phyloP scores from a whole-genome alignment of 2,113 vertebrate species.

The Prunella fulvescens region DNA sequence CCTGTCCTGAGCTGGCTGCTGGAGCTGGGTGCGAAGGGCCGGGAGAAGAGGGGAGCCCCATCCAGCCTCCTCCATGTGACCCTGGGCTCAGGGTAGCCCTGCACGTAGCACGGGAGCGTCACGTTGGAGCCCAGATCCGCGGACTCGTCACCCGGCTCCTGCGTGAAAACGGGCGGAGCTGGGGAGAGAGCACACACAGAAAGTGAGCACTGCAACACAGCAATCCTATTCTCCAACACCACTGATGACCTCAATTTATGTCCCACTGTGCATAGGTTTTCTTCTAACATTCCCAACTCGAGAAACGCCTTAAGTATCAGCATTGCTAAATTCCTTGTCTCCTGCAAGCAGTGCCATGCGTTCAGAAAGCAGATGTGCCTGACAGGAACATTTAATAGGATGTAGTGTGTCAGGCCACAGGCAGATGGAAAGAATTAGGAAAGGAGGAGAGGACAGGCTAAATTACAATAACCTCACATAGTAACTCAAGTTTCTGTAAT shows the following conservation, averaged over 20 bases:
- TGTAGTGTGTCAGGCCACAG: background rate
- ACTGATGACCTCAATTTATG: fast-evolving
- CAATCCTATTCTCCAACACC: background rate
- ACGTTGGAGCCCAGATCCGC: slow-evolving; percentile 86
- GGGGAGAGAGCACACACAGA: background rate
- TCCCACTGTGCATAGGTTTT: background rate
- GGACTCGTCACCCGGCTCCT: slow-evolving; percentile 79
- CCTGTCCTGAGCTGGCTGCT: slow-evolving; percentile 77
- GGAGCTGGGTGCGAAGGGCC: slow-evolving; percentile 68
- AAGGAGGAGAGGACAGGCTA: background rate
- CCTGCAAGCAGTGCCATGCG: background rate
- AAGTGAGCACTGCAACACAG: background rate
- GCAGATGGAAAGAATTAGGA: background rate
- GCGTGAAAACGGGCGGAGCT: slow-evolving; percentile 87
- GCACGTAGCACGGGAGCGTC: slow-evolving; percentile 80
- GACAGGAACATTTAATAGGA: background rate
- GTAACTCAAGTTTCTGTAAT: background rate
- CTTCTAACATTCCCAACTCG: background rate
- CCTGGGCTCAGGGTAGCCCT: slow-evolving; percentile 86
- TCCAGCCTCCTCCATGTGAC: slow-evolving; percentile 85
- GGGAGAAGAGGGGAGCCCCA: slow-evolving; percentile 73
- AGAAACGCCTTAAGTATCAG: background rate
- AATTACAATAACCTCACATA: background rate
- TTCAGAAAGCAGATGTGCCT: background rate
- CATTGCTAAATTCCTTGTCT: fast-evolving